Evolutionary conservation across 2,797 vertebrate species (phyloP).

Genomic region (Melanotaenia pygmaea): DNA sequence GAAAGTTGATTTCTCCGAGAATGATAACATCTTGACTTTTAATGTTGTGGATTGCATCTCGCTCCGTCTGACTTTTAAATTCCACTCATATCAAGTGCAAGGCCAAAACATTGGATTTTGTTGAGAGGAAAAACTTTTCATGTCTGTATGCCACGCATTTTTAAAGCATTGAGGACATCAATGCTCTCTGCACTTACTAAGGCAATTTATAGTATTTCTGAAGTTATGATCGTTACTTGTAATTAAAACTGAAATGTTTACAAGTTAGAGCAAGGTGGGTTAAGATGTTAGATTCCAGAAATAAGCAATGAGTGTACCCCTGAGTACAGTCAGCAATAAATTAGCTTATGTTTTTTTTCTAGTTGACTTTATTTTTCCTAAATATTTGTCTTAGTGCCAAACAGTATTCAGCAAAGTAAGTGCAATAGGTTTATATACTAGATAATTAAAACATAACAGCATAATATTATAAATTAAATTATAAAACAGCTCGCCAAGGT

Average conservation of each 20-base stretch:
- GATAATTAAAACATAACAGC: no score
- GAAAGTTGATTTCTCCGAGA: slow-evolving; percentile 16
- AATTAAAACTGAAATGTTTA: not conserved
- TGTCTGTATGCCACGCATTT: slow-evolving; percentile 17
- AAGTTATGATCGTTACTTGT: not conserved
- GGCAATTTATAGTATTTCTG: no score
- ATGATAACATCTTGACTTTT: slow-evolving; percentile 19
- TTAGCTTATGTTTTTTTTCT: no score
- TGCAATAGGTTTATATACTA: no score
- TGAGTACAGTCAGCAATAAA: no score
- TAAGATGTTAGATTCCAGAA: not conserved
- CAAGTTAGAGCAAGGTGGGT: not conserved
- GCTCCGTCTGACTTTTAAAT: slow-evolving; percentile 5
- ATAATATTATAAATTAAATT: no score
- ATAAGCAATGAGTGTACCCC: not conserved
- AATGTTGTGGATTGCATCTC: slow-evolving; percentile 2
- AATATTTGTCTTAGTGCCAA: no score
- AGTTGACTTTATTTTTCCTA: no score
- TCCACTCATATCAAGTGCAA: slow-evolving; percentile 25
- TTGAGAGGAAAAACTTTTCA: slow-evolving; percentile 7
- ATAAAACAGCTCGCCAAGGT: no score
- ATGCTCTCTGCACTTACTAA: not conserved
- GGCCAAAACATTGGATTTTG: slow-evolving; percentile 23
- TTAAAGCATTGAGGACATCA: not conserved
- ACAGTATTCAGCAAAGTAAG: no score